Conservation (phyloP, 2,888 invertebrate species). For the Gari tellinella region DNA sequence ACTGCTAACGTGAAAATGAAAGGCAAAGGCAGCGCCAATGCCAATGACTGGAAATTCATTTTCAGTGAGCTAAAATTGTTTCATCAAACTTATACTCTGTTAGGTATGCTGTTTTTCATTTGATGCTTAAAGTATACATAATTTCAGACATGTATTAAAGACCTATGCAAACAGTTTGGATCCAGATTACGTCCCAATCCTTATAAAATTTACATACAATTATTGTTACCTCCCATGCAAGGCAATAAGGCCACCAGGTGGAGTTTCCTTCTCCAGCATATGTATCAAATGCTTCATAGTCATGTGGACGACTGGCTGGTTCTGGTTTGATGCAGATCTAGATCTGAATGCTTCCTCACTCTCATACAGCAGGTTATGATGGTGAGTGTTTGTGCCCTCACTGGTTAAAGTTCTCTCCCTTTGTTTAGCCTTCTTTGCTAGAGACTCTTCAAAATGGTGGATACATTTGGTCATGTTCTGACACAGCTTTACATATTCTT, state of each 20-base stretch:
- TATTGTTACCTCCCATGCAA: slow-evolving; percentile 10
- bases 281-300: slow-evolving; percentile 75
- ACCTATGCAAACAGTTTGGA: too few species aligned
- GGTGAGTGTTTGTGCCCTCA: too few species aligned
- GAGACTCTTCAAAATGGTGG: slow-evolving; percentile 52
- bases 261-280: slow-evolving; percentile 71
- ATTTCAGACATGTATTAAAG: too few species aligned
- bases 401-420: slow-evolving; percentile 1
- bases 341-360: slow-evolving; percentile 25
- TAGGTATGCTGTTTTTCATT: too few species aligned
- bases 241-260: slow-evolving; percentile 69
- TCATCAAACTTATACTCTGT: too few species aligned
- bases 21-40: too few species aligned
- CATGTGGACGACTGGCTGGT: slow-evolving; percentile 68
- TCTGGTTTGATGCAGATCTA: slow-evolving; percentile 35
- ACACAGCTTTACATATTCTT: slow-evolving; percentile 51
- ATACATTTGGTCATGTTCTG: slow-evolving; percentile 58
- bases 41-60: too few species aligned
- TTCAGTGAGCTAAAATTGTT: too few species aligned
- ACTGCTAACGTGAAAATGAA: too few species aligned
- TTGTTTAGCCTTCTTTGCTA: not conserved
- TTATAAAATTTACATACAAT: too few species aligned
- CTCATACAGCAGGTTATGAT: slow-evolving; percentile 4
- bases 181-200: too few species aligned
- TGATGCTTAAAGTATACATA: too few species aligned